Percentiles rank a stretch among this genome's conserved stretches.
Evolutionary conservation across 2,113 vertebrate species (phyloP).

Genomic region (Australoheros scitulus): DNA sequence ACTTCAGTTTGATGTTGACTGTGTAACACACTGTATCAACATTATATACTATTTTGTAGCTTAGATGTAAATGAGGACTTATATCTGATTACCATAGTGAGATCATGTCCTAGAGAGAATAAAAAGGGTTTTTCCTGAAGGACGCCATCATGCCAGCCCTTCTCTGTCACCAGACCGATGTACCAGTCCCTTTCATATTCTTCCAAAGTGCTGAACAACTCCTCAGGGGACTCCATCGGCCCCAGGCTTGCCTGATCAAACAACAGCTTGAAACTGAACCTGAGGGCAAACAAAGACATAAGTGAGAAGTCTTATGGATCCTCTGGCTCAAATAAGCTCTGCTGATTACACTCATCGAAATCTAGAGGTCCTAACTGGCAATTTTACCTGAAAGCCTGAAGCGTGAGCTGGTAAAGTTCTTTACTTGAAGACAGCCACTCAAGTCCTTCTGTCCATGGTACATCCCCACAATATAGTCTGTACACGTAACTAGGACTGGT

Average conservation of each 20-base stretch:
- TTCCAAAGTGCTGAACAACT: constrained; percentile 87
- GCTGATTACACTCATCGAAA: neutral
- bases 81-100: constrained; percentile 87
- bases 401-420: constrained; percentile 90
- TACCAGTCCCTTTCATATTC: constrained; percentile 94
- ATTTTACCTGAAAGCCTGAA: constrained; percentile 94
- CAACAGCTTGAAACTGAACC: constrained; percentile 95
- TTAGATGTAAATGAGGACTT: neutral
- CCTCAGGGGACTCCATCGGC: constrained; percentile 87
- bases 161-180: constrained; percentile 90
- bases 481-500: constrained; percentile 89
- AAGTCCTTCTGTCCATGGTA: constrained; percentile 90
- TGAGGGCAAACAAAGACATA: constrained; percentile 63
- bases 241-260: constrained; percentile 96
- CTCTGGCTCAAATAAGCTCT: neutral
- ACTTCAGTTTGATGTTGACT: neutral
- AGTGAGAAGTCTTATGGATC: neutral
- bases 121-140: constrained; percentile 94
- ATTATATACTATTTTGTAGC: neutral
- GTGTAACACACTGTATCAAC: neutral
- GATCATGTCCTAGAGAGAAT: constrained; percentile 93
- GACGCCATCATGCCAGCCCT: constrained; percentile 91
- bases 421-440: constrained; percentile 91
- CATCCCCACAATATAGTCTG: constrained; percentile 88
- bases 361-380: neutral